A percentile compares a stretch with the other conserved stretches of the same genome.
Evolutionary conservation across 2,113 vertebrate species (phyloP).

Genomic region (Cariama cristata): DNA sequence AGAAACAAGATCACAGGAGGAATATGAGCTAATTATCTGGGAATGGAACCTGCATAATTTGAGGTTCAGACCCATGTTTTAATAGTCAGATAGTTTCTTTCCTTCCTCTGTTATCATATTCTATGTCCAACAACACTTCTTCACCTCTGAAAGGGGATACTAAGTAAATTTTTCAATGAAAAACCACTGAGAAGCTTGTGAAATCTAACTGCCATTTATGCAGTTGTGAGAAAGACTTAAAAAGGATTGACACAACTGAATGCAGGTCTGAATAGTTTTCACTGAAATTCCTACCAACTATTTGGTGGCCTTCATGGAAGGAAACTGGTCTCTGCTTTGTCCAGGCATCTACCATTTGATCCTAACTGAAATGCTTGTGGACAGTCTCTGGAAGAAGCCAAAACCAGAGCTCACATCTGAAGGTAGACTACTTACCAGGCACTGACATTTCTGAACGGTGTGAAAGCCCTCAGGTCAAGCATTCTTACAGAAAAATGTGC

Average conservation of each 20-base stretch:
- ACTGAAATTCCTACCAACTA: rapidly evolving
- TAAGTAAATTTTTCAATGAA: not conserved
- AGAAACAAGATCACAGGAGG: not conserved
- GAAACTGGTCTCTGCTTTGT: not conserved
- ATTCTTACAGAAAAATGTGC: not conserved
- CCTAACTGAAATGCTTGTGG: not conserved
- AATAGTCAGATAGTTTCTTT: not conserved
- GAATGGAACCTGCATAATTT: not conserved
- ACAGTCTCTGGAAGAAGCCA: not conserved
- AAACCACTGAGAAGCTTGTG: not conserved
- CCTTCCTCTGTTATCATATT: not conserved
- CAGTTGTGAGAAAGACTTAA: not conserved
- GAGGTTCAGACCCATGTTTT: not conserved
- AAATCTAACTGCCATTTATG: not conserved
- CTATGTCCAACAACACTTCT: not conserved
- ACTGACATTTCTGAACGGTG: not conserved
- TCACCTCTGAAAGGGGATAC: not conserved
- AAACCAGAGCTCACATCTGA: not conserved
- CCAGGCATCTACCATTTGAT: not conserved
- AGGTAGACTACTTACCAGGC: not conserved
- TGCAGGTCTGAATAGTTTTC: not conserved
- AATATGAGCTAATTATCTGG: not conserved
- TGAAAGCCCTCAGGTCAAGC: not conserved
- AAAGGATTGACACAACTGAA: not conserved
- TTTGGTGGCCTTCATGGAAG: not conserved